Percentiles rank a stretch among this genome's conserved stretches.
phyloP scores from a whole-genome alignment of 2,888 invertebrate species.

The Acronicta leporina region DNA sequence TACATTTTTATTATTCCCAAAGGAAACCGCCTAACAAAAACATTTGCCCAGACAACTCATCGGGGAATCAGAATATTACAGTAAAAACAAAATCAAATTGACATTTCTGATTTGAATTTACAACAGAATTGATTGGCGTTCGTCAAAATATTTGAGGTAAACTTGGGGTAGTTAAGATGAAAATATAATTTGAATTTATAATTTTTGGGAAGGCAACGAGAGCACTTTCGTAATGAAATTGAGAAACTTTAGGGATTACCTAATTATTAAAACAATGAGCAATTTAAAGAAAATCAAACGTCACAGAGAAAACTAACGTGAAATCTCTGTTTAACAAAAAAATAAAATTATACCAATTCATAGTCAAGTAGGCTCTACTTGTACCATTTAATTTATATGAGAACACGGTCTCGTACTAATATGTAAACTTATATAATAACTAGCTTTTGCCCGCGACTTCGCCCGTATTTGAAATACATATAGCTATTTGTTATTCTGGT shows the following conservation, averaged over 20 bases:
- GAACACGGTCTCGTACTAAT: too few species aligned
- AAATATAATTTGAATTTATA: constrained; percentile 19
- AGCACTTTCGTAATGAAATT: not conserved
- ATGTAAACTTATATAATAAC: not conserved
- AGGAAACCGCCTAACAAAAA: constrained; percentile 23
- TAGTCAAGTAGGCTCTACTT: too few species aligned
- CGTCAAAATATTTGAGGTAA: constrained; percentile 26
- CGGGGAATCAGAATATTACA: constrained; percentile 24
- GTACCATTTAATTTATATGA: too few species aligned
- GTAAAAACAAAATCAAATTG: constrained; percentile 40
- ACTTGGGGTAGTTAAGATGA: constrained; percentile 18
- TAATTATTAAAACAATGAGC: too few species aligned
- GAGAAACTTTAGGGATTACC: not conserved
- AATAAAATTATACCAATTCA: too few species aligned
- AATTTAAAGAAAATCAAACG: too few species aligned
- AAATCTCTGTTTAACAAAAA: too few species aligned
- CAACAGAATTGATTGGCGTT: constrained; percentile 49
- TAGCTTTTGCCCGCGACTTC: too few species aligned
- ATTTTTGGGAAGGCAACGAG: not conserved
- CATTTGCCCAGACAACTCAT: constrained; percentile 32
- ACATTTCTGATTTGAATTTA: constrained; percentile 42
- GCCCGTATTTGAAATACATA: too few species aligned
- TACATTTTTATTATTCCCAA: constrained; percentile 19
- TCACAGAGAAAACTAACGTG: too few species aligned
- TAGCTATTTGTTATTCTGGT: too few species aligned